Base-by-base conservation (phyloP, 1,140 invertebrate genomes). In the Ceratina australensis region DNA sequence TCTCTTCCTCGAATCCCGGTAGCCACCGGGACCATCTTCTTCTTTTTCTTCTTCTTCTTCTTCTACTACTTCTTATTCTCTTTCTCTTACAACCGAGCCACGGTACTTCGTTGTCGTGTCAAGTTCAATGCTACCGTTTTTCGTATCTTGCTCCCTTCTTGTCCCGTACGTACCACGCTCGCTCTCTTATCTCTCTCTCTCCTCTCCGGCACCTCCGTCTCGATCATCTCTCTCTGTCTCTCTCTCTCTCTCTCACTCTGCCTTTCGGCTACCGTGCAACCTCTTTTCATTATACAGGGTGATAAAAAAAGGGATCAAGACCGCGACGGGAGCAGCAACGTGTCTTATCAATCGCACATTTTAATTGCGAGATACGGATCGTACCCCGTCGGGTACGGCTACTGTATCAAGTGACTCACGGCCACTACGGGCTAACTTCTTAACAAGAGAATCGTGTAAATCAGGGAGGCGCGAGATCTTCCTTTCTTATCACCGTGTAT, bases 111-210 rank as follows among this genome's bases (percentile, higher is more conserved):
- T 79, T 72, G 64, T 74, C 63, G 77, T 74, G 76, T 81, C 80
- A 82, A 83, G 79, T 83, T 83, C 81, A 83, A 63, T 82, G 81
- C 66, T 77, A 81, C 74, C 42, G 74, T 78, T 75, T 67, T 79
- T 79, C 72, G 63, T 77, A 71, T 72, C 76, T 72, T 75, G 50
- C 63, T 50, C 52, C 42, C 61, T 49, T 61, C 67, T 63, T 63
- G 49, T 52, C 33, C 5, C 33, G n/a, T 54, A 54, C 52, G 20
- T 13, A n/a, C 28, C 64, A 26, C 68, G 47, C 64, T 33, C 22
- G 33, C 49, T 72, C 20, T 12, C 26, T 20, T 15, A 7, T 18
- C 52, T 54, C 52, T 54, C 52, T 54, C 52, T 49, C 18, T 54
- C 24, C 52, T 49, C 57, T 57, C 33, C 56, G 56, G 13, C 33